phyloP scores from a whole-genome alignment of 2,888 invertebrate species.

The Achlya flavicornis region DNA sequence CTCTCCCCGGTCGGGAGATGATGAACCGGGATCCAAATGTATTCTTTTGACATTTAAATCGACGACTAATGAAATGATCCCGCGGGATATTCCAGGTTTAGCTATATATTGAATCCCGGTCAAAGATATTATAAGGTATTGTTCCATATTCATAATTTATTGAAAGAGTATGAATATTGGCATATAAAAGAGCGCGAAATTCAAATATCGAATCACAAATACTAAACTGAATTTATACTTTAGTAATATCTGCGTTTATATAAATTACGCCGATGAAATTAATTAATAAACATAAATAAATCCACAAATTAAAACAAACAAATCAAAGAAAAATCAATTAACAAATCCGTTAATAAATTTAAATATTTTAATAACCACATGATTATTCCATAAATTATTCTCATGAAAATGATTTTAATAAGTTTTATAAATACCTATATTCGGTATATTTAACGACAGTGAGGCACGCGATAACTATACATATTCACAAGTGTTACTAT shows the following conservation, averaged over 20 bases:
- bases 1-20: slow-evolving; percentile 29
- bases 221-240: too few species aligned
- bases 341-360: not conserved
- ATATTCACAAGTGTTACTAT: not conserved
- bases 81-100: slow-evolving; percentile 26
- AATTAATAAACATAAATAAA: too few species aligned
- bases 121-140: slow-evolving; percentile 13
- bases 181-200: too few species aligned
- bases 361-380: not conserved
- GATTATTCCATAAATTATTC: slow-evolving; percentile 5
- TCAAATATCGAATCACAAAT: too few species aligned
- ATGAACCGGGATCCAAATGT: slow-evolving; percentile 53
- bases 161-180: too few species aligned
- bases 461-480: slow-evolving; percentile 28
- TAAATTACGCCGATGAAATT: too few species aligned
- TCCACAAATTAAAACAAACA: not conserved
- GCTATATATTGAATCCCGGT: slow-evolving; percentile 16
- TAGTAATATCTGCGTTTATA: too few species aligned
- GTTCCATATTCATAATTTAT: not conserved
- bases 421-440: slow-evolving; percentile 10
- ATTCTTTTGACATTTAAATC: slow-evolving; percentile 77
- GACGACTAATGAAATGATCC: slow-evolving; percentile 67
- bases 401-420: slow-evolving; percentile 3
- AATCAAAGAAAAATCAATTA: slow-evolving; percentile 3
- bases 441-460: slow-evolving; percentile 25